These are phyloP conservation scores for Atrina japonica DNA, from an alignment of 2,888 invertebrate genomes.

Conservation along the genomic window DNA sequence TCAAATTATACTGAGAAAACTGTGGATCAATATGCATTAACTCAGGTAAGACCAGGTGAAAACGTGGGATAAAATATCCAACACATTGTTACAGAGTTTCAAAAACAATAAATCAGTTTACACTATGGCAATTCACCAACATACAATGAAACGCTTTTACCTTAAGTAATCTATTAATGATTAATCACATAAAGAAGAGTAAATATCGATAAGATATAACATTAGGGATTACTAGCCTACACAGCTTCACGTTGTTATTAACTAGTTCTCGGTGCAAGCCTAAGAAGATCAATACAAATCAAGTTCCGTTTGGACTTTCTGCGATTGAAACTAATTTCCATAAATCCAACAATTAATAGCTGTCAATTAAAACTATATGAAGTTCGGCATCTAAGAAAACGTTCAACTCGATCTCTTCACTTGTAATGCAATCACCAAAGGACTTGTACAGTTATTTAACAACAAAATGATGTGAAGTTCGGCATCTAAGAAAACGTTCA, in stretches of 20 bases:
- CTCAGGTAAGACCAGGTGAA: slow-evolving; percentile 22
- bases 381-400: no score
- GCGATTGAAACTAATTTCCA: slow-evolving; percentile 23
- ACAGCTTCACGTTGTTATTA: slow-evolving; percentile 9
- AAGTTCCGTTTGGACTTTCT: slow-evolving; percentile 22
- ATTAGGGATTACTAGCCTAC: slow-evolving; percentile 13
- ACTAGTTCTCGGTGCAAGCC: slow-evolving; percentile 14
- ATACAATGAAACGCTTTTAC: slow-evolving; percentile 40
- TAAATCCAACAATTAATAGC: slow-evolving; percentile 3
- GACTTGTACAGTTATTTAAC: no score
- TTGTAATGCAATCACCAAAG: no score
- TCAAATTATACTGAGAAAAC: background rate
- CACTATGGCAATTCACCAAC: slow-evolving; percentile 9
- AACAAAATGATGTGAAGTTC: no score
- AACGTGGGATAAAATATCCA: slow-evolving; percentile 3
- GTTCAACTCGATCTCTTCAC: no score
- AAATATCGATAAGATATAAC: slow-evolving; percentile 16
- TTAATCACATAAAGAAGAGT: slow-evolving; percentile 29
- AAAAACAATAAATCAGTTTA: slow-evolving; percentile 31
- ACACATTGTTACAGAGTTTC: slow-evolving; percentile 4
- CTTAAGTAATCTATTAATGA: slow-evolving; percentile 34
- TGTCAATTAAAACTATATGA: no score
- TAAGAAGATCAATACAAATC: slow-evolving; percentile 17
- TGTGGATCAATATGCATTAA: slow-evolving; percentile 14
- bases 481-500: no score